Percentiles rank a stretch among this genome's conserved stretches.
Conservation (phyloP, 2,888 invertebrate genomes). For the Keiferia lycopersicella region DNA sequence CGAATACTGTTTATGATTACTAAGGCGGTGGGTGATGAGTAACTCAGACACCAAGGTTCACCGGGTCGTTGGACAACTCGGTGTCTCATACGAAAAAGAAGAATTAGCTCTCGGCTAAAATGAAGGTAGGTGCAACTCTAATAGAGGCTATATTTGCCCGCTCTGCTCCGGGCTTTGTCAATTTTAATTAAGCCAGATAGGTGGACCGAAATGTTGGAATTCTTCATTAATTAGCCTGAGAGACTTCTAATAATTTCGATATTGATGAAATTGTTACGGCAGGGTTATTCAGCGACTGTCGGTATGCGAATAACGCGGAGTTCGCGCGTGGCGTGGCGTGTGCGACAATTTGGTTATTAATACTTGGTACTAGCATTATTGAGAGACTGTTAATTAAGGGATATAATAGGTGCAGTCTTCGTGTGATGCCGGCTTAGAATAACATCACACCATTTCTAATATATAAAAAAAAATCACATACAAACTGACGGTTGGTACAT, state of each 20-base stretch:
- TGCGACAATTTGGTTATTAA: constrained; percentile 21
- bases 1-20: too few species aligned
- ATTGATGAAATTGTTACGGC: constrained; percentile 62
- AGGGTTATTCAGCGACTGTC: constrained; percentile 71
- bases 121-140: constrained; percentile 43
- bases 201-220: constrained; percentile 79
- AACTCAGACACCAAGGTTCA: too few species aligned
- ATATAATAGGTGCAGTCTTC: too few species aligned
- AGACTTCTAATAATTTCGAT: constrained; percentile 77
- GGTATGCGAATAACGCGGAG: constrained; percentile 70
- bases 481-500: too few species aligned
- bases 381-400: not conserved
- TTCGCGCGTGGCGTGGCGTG: constrained; percentile 47
- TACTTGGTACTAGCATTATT: not conserved
- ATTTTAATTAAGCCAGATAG: constrained; percentile 79
- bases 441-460: too few species aligned
- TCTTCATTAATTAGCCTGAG: constrained; percentile 79
- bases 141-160: constrained; percentile 78
- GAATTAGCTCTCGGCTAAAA: too few species aligned
- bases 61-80: too few species aligned
- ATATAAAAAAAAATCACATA: too few species aligned
- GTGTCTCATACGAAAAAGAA: too few species aligned
- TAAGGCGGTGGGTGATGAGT: too few species aligned
- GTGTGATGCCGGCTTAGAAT: too few species aligned
- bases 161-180: constrained; percentile 72